phyloP scores from a whole-genome alignment of 2,888 invertebrate genomes.

The Poecilus cupreus region DNA sequence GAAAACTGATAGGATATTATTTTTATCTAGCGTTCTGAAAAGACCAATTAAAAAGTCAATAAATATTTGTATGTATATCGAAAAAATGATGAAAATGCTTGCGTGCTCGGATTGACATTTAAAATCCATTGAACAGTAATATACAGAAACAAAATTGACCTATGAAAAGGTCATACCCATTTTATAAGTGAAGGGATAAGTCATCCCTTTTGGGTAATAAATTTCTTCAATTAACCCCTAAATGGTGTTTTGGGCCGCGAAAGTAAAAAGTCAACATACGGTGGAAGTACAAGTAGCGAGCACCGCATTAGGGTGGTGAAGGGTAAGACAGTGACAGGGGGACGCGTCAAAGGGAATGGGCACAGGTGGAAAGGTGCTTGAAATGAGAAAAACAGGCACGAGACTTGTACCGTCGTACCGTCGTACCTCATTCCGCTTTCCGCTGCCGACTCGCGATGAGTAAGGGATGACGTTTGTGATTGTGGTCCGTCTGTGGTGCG shows the following conservation, averaged over 20 bases:
- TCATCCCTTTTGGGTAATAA: constrained; percentile 60
- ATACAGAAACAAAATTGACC: constrained; percentile 57
- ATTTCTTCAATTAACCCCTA: constrained; percentile 56
- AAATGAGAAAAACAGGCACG: no score
- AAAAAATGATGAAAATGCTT: constrained; percentile 29
- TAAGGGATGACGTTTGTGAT: constrained; percentile 16
- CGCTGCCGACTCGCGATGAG: no score
- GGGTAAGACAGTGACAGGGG: background rate
- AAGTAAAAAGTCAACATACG: constrained; percentile 55
- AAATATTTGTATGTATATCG: background rate
- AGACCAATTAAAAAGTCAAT: background rate
- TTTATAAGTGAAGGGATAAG: constrained; percentile 58
- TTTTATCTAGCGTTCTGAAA: no score
- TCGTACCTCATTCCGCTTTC: no score
- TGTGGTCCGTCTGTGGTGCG: constrained; percentile 5
- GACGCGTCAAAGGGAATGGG: background rate
- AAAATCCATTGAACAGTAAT: constrained; percentile 56
- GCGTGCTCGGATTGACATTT: constrained; percentile 51
- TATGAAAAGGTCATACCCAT: constrained; percentile 59
- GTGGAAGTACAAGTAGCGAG: background rate
- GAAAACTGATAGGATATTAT: no score
- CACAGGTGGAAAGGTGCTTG: no score
- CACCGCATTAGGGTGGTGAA: background rate
- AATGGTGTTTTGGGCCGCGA: constrained; percentile 55
- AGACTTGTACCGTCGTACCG: no score